Percentiles rank a stretch among this genome's conserved stretches.
Evolutionary conservation across 2,888 invertebrate species (phyloP).

Genomic region (Noctua fimbriata): DNA sequence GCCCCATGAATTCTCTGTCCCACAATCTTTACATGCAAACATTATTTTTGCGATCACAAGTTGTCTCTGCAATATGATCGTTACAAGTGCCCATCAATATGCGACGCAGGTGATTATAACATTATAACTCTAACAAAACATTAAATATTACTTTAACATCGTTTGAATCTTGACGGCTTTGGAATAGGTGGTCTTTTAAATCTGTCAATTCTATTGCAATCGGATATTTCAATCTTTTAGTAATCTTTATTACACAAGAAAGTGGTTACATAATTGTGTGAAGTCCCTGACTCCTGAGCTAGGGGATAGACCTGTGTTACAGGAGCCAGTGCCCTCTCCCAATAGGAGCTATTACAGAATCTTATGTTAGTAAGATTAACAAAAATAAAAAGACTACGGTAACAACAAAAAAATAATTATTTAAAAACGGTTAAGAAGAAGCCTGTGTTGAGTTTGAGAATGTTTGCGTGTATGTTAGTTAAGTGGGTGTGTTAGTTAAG

Average conservation of each 20-base stretch:
- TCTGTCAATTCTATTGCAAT: not conserved
- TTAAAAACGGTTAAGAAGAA: too few species aligned
- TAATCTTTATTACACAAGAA: not conserved
- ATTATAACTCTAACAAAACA: conserved; percentile 52
- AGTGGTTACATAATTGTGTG: too few species aligned
- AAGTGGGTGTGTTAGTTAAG: not conserved
- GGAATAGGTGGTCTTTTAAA: conserved; percentile 46
- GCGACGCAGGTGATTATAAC: conserved; percentile 41
- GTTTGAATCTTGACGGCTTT: conserved; percentile 19
- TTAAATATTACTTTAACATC: conserved; percentile 34
- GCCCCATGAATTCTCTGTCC: conserved; percentile 26
- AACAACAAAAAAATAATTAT: too few species aligned
- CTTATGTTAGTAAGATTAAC: too few species aligned
- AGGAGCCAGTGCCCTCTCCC: too few species aligned
- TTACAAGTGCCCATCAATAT: conserved; percentile 52
- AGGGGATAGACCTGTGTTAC: too few species aligned
- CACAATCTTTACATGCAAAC: conserved; percentile 39
- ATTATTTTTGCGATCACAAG: conserved; percentile 55
- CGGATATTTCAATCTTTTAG: not conserved
- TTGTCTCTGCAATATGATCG: conserved; percentile 47
- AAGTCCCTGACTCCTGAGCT: too few species aligned
- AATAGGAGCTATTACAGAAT: too few species aligned
- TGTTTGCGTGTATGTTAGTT: too few species aligned
- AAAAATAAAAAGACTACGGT: too few species aligned
- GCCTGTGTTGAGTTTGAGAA: too few species aligned